phyloP scores from a whole-genome alignment of 2,797 vertebrate species.

The Takifugu rubripes region DNA sequence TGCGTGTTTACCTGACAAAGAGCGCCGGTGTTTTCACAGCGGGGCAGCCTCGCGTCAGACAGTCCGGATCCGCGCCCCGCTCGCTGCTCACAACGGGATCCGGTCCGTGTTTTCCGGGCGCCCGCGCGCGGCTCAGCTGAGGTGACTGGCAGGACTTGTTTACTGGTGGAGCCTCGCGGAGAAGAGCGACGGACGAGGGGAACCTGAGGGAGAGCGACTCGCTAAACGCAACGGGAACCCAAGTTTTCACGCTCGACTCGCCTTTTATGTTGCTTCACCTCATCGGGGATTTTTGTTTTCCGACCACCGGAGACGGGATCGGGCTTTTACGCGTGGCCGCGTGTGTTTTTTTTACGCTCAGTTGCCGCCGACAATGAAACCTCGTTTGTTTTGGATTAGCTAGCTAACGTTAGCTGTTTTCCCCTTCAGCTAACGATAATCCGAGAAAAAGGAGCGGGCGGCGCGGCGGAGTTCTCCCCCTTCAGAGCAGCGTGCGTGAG shows the following conservation, averaged over 20 bases:
- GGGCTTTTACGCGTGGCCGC: slow-evolving; percentile 29
- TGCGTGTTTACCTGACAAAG: slow-evolving; percentile 22
- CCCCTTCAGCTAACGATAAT: slow-evolving; percentile 52
- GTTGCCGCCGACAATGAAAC: slow-evolving; percentile 42
- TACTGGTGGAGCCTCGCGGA: slow-evolving; percentile 79
- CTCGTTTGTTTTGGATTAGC: slow-evolving; percentile 74
- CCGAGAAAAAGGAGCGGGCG: slow-evolving; percentile 55
- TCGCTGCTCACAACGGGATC: rapidly evolving
- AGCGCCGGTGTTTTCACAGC: slow-evolving; percentile 14
- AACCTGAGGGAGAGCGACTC: slow-evolving; percentile 64
- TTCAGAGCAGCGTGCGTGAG: slow-evolving; percentile 49
- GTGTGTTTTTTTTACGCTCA: slow-evolving; percentile 10
- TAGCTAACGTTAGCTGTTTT: slow-evolving; percentile 60
- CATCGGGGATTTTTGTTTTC: slow-evolving; percentile 6
- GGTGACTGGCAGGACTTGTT: slow-evolving; percentile 86
- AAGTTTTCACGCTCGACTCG: slow-evolving; percentile 73
- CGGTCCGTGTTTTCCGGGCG: slow-evolving; percentile 61
- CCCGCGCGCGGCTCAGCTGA: slow-evolving; percentile 77
- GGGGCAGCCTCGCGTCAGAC: slow-evolving; percentile 19
- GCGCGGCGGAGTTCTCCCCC: slow-evolving; percentile 61
- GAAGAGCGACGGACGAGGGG: slow-evolving; percentile 69
- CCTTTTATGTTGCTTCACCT: slow-evolving; percentile 57
- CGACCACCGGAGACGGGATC: slow-evolving; percentile 21
- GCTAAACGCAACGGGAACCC: slow-evolving; percentile 66
- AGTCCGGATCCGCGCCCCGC: slow-evolving; percentile 48